Conservation (phyloP, 1,140 invertebrate genomes). For the Drosophila sp. region DNA sequence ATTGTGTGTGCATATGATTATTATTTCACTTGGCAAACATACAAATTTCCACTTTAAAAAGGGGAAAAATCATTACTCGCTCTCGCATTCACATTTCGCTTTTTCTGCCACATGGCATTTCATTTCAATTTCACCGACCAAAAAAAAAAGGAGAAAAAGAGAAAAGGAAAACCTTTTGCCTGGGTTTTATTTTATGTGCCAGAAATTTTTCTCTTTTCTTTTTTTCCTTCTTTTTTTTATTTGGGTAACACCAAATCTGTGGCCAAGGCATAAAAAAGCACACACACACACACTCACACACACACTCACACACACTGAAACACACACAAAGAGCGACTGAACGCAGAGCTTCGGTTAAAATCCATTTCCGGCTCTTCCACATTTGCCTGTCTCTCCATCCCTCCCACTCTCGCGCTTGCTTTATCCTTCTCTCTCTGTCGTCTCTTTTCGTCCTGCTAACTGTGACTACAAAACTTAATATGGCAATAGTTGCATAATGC, state of each 20-base stretch:
- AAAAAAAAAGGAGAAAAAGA: constrained; percentile 9
- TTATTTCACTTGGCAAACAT: constrained; percentile 3
- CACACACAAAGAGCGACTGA: constrained; percentile 15
- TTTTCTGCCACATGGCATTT: constrained; percentile 30
- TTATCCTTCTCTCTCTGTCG: neutral
- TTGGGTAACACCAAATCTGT: constrained; percentile 57
- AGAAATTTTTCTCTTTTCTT: constrained; percentile 33
- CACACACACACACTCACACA: constrained; percentile 16
- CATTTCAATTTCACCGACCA: constrained; percentile 42
- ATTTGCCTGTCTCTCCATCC: constrained; percentile 27
- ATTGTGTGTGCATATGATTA: constrained; percentile 8
- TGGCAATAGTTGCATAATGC: constrained; percentile 78
- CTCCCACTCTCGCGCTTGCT: neutral
- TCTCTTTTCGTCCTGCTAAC: constrained; percentile 27
- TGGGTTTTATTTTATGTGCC: constrained; percentile 38
- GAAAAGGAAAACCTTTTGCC: constrained; percentile 11
- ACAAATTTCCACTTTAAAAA: constrained; percentile 14
- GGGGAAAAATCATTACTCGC: neutral
- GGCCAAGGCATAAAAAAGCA: constrained; percentile 42
- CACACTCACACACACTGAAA: constrained; percentile 14
- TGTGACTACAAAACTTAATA: constrained; percentile 76
- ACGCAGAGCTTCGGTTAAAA: constrained; percentile 51
- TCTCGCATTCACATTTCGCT: neutral
- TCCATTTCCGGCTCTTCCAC: constrained; percentile 68
- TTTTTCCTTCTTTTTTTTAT: constrained; percentile 5